Evolutionary conservation across 2,888 invertebrate genomes (phyloP), one percentile per base, ranked within the genome.

Genomic region (Cephus runcator): DNA sequence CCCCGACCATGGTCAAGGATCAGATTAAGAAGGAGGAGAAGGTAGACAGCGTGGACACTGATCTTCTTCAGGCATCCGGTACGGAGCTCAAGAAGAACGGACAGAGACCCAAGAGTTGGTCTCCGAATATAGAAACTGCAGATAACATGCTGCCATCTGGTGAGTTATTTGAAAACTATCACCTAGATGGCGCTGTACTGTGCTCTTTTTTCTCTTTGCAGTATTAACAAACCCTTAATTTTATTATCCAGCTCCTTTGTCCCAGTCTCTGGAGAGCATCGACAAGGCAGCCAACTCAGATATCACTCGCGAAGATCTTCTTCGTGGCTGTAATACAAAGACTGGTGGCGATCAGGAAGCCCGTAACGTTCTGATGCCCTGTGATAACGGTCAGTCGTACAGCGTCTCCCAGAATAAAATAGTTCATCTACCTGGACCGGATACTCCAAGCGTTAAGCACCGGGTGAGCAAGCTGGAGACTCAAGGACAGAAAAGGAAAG

Each of bases 331-430:
- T n/a, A 87, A 87, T 89, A 92, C 81, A 84, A 93, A 89, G 90
- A 92, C 82, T 87, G 81, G 82, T n/a, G 86, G 87, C 75, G 93
- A 93, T 81, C 93, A 93, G 81, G 94, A 94, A 88, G 94, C 95
- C n/a, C 93, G 95, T 73, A 96, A 97, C 90, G 95, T 96, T 90
- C 93, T 97, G 82, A 95, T 97, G 94, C 96, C 97, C 1, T 97
- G 96, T 90, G 96, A 95, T 86, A 96, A 96, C 91, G 97, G 97
- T 69, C 94, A 96, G 86, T 95, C 96, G 84, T 97, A 97, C 92
- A 97, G 97, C 90, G 97, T 97, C 36, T 97, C 97, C 73, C 97
- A 97, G 86, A 97, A 97, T 92, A 96, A 97, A 93, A 97, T 97
- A 87, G 95, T 97, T 81, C 95, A 97, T 86, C 93, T 97, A 83